phyloP scores from a whole-genome alignment of 2,113 vertebrate species.

The Mirounga angustirostris region DNA sequence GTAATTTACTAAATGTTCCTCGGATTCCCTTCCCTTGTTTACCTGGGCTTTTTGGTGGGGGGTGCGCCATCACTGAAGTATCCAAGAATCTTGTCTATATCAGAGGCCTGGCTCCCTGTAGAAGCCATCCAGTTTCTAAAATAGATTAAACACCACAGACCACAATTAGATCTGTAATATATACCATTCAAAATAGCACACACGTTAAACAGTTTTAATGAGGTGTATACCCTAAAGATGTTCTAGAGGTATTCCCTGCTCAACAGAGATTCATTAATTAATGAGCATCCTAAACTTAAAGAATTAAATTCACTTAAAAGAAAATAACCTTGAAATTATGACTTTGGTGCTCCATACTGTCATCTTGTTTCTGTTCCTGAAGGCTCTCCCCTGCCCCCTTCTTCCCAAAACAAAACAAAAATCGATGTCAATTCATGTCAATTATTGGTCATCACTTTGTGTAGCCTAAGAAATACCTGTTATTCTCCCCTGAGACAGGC shows the following conservation, averaged over 20 bases:
- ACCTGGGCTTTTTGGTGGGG: constrained; percentile 96
- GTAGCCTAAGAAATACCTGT: background rate
- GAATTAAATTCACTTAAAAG: constrained; percentile 47
- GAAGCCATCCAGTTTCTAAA: constrained; percentile 96
- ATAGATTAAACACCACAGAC: constrained; percentile 77
- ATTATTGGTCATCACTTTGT: background rate
- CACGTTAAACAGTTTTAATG: constrained; percentile 53
- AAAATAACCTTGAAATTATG: background rate
- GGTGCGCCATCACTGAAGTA: constrained; percentile 91
- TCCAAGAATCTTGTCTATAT: constrained; percentile 87
- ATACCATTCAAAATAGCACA: constrained; percentile 55
- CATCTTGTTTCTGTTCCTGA: background rate
- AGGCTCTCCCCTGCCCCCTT: background rate
- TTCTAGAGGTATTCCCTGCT: background rate
- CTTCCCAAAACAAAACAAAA: background rate
- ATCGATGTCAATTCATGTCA: background rate
- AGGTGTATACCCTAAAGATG: background rate
- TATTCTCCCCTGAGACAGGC: background rate
- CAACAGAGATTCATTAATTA: constrained; percentile 34
- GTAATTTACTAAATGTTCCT: background rate
- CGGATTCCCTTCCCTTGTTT: constrained; percentile 67
- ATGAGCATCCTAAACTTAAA: background rate
- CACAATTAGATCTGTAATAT: constrained; percentile 74
- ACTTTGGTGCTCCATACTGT: background rate
- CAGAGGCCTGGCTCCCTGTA: constrained; percentile 90